Evolutionary conservation across 2,113 vertebrate genomes (phyloP).

Genomic region (Sphyrna mokarran): DNA sequence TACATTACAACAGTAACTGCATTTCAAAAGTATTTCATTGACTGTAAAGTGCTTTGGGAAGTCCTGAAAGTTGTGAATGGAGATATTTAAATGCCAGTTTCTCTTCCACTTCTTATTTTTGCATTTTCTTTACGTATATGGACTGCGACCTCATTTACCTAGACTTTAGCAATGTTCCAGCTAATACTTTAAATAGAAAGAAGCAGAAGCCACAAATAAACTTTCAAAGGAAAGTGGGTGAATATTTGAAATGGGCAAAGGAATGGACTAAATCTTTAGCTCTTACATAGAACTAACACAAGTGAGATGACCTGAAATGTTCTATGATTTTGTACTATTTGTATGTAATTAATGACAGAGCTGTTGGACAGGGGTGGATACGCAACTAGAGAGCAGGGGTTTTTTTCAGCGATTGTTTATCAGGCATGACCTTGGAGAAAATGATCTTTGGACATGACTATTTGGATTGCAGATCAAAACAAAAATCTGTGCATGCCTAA

Average conservation of each 20-base stretch:
- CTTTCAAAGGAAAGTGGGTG: neutral
- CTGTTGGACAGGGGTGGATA: neutral
- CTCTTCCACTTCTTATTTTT: neutral
- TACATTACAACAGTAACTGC: neutral
- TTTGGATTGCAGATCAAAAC: too few relatives aligned
- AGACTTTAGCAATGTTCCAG: neutral
- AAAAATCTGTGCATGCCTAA: too few relatives aligned
- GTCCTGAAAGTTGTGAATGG: neutral
- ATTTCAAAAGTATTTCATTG: neutral
- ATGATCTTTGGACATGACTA: too few relatives aligned
- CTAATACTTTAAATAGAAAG: neutral
- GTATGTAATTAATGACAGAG: neutral
- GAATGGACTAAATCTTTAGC: neutral
- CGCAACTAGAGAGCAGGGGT: too few relatives aligned
- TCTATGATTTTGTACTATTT: neutral
- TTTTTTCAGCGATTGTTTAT: too few relatives aligned
- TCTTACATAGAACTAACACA: neutral
- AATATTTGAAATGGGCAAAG: neutral
- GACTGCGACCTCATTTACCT: neutral
- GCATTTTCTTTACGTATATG: neutral
- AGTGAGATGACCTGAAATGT: neutral
- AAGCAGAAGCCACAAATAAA: neutral
- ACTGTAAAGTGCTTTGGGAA: neutral
- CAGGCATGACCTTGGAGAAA: too few relatives aligned
- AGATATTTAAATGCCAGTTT: neutral